phyloP scores from a whole-genome alignment of 2,888 invertebrate genomes.

The Ochropacha duplaris region DNA sequence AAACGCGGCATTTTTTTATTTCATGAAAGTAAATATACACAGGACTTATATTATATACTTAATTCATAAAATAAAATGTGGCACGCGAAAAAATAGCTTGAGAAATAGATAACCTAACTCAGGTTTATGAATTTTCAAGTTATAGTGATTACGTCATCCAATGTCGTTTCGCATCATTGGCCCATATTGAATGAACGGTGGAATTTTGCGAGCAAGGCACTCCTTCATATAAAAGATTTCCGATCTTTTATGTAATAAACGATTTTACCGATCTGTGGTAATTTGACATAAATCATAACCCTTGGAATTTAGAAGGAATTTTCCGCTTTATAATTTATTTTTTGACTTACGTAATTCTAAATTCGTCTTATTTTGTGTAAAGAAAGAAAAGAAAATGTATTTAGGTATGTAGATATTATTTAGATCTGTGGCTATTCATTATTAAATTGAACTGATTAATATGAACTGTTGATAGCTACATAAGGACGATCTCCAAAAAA shows the following conservation, averaged over 20 bases:
- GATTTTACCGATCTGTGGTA: constrained; percentile 1
- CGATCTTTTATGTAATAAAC: background rate
- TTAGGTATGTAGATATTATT: no score
- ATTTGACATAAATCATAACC: background rate
- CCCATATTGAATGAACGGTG: constrained; percentile 1
- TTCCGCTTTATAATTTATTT: background rate
- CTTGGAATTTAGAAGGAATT: background rate
- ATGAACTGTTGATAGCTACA: background rate
- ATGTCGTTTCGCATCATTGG: constrained; percentile 1
- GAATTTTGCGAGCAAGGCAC: background rate
- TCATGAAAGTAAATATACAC: no score
- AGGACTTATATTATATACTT: no score
- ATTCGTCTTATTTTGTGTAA: background rate
- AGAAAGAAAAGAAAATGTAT: no score
- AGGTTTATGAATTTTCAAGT: background rate
- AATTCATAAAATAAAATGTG: no score
- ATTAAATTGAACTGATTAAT: no score
- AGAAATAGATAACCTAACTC: background rate
- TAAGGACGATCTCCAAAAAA: background rate
- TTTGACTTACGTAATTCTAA: background rate
- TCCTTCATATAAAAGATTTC: constrained; percentile 1
- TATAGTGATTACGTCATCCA: constrained; percentile 1
- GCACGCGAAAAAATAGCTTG: background rate
- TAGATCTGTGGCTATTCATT: no score
- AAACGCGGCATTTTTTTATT: no score